Evolutionary conservation across 2,113 vertebrate genomes (phyloP).

Genomic region (Chitala chitala): DNA sequence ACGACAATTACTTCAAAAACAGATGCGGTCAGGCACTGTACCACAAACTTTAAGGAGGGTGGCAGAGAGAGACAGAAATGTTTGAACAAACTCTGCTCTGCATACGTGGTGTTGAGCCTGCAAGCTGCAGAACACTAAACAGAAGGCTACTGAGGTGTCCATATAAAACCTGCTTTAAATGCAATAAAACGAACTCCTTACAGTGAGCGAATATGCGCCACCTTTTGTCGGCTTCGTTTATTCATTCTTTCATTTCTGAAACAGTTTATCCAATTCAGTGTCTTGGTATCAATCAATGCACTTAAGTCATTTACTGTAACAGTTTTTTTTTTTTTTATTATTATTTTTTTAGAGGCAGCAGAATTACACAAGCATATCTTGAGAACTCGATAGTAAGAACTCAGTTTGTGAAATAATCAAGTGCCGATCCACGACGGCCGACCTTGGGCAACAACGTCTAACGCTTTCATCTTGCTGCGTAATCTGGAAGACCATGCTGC

Average conservation of each 20-base stretch:
- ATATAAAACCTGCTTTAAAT: background rate
- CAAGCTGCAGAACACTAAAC: background rate
- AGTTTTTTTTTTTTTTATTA: background rate
- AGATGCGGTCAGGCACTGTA: background rate
- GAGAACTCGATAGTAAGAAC: too few species aligned
- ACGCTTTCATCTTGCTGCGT: too few species aligned
- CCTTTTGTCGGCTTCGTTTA: background rate
- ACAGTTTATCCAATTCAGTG: background rate
- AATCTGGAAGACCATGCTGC: too few species aligned
- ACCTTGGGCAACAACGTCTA: too few species aligned
- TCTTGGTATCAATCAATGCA: background rate
- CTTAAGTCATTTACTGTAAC: background rate
- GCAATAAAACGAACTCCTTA: background rate
- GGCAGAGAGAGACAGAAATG: too few species aligned
- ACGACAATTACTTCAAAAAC: background rate
- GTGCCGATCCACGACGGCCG: too few species aligned
- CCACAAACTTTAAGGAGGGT: background rate
- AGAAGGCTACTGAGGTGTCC: background rate
- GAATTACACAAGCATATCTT: background rate
- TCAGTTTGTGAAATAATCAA: too few species aligned
- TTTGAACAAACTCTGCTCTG: too few species aligned
- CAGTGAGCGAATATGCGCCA: background rate
- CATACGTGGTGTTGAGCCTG: background rate
- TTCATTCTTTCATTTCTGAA: background rate
- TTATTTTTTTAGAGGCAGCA: background rate